These are phyloP conservation scores for Pachyseris speciosa DNA, from an alignment of 64 coral and sea anemone species.

Conservation along the genomic window DNA sequence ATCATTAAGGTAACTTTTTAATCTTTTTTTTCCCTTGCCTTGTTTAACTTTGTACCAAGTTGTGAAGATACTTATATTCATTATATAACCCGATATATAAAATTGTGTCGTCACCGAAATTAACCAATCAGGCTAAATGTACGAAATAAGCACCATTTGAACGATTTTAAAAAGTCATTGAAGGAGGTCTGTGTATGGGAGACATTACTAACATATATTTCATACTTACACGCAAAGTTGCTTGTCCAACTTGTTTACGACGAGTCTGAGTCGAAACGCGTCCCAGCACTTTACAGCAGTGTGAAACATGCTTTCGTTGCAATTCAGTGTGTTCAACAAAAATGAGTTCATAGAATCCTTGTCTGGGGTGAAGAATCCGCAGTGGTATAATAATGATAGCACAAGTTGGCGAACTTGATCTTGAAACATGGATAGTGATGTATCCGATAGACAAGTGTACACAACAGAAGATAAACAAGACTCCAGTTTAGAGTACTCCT, in stretches of 20 bases:
- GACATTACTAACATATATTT: too few relatives aligned
- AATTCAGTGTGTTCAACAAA: not conserved
- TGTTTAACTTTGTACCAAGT: too few relatives aligned
- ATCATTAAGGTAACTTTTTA: too few relatives aligned
- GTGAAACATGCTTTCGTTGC: conserved; percentile 15
- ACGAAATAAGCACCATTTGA: too few relatives aligned
- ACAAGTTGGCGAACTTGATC: not conserved
- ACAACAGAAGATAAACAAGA: not conserved
- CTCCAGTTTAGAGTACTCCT: not conserved
- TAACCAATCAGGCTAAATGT: too few relatives aligned
- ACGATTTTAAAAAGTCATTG: too few relatives aligned
- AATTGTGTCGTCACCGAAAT: too few relatives aligned
- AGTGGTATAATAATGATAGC: not conserved
- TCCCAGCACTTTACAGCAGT: not conserved
- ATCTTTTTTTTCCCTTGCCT: too few relatives aligned
- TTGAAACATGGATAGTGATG: not conserved
- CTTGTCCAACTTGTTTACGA: not conserved
- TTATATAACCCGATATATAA: too few relatives aligned
- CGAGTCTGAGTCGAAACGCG: not conserved
- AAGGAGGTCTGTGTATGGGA: too few relatives aligned
- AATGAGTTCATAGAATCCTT: not conserved
- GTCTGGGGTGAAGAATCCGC: not conserved
- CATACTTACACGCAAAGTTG: conserved; percentile 27
- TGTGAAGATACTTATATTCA: too few relatives aligned
- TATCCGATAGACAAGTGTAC: not conserved